Base-by-base conservation (phyloP, 2,888 invertebrate species). In the Netelia melanura region DNA sequence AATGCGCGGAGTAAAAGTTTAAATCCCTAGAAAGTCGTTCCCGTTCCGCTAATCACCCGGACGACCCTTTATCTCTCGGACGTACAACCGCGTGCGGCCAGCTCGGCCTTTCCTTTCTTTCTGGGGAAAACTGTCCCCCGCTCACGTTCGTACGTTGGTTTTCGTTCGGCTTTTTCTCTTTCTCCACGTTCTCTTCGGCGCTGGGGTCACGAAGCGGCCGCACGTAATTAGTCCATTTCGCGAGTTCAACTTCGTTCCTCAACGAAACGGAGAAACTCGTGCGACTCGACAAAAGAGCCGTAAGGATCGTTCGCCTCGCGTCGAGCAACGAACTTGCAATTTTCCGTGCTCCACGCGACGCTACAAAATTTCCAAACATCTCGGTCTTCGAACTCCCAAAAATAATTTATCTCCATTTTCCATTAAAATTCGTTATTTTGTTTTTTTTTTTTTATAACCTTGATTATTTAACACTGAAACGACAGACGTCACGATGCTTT, bases 401-500 rank as follows among this genome's bases (percentile, higher is more conserved):
- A 56, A 14, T 58, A n/a, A 3, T 70, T 54, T 8, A 44, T 61
- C 38, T 23, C 9, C 38, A 17, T 43, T 44, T 72, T 43, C n/a
- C 5, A 14, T 38, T n/a, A 44, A 23, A 64, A 14, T 48, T 74
- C 14, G 21, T 52, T 25, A 21, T 54, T 79, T 25, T 1, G 5
- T 61, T 52, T 64, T 56, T 48, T 74, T 64, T 23, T 21, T 0
- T 21, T 21, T 21, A 21, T 21, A 21, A 3, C 21, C 6, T 38
- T 38, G 38, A 38, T 38, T 5, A 38, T 71, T 79, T n/a, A 67
- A 74, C 79, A 75, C 48, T 64, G 38, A 85, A 78, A 86, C 72
- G 85, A 89, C 81, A 89, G 86, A 88, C 81, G 86, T 78, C 89
- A 90, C 89, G 88, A 91, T 91, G 90, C 89, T 90, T 88, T 84